Evolutionary conservation across 1,140 invertebrate genomes (phyloP), one percentile per base, ranked within the genome.

Genomic region (Cyphomyrmex costatus): DNA sequence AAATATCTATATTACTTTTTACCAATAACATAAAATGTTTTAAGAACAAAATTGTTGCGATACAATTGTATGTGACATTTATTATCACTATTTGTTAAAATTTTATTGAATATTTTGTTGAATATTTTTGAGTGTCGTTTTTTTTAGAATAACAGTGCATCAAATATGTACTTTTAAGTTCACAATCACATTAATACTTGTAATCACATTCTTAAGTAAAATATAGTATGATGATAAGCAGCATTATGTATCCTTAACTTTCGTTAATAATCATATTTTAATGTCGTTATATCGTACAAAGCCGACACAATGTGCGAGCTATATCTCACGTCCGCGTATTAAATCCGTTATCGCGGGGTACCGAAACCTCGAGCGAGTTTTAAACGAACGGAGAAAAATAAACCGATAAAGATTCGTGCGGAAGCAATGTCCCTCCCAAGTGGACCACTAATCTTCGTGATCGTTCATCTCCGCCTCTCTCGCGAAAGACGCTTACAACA

Each of bases 391-490:
- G 66, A 73, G 66, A 73, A 60, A 82, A 82, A 82, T 82, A 73
- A 53, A 58, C 66, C 63, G 30, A 46, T 36, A 53, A 68, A 80
- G 30, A 68, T 21, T 82, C 14, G 33, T 27, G 53, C 19, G 27
- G 46, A 36, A 60, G 46, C 77, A 53, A 51, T 56, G 77, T 73
- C 51, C 51, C 36, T 71, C 53, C 36, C 53, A 68, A 73, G 53
- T 58, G 65, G 19, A 73, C 14, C 33, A 60, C 79, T 60, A 58
- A 82, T 82, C 79, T 71, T 82, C 53, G 51, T 21, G 19, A 16
- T 82, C 79, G 46, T 82, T 73, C 66, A 82, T 82, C 79, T 82
- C 36, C 24, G 51, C 24, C 66, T 46, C 66, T 46, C 53, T 60
- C 79, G 66, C 66, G 19, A 73, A 73, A 82, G 66, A 24, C 16